These are phyloP conservation scores for Carassius gibelio DNA, from an alignment of 2,113 vertebrate genomes.

Conservation along the genomic window DNA sequence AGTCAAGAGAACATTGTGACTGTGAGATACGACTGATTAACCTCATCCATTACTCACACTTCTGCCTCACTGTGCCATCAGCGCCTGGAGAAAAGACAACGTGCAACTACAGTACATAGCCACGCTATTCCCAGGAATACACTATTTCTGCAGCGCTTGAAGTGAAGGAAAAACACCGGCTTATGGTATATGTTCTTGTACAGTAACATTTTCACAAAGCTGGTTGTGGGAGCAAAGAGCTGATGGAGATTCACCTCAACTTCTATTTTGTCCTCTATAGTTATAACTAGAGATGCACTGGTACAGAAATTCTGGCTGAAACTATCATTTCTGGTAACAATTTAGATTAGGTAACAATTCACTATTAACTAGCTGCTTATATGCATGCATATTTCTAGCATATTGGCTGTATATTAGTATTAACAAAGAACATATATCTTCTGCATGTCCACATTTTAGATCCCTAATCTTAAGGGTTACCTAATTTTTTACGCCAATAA, in stretches of 20 bases:
- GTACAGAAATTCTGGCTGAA: too few relatives aligned
- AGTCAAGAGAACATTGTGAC: not conserved
- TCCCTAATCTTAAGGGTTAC: too few relatives aligned
- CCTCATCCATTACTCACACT: slow-evolving; percentile 30
- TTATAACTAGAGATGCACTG: too few relatives aligned
- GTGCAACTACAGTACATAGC: not conserved
- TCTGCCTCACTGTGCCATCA: not conserved
- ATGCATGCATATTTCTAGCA: too few relatives aligned
- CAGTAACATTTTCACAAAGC: not conserved
- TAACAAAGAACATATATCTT: too few relatives aligned
- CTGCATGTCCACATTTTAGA: too few relatives aligned
- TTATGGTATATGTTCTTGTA: not conserved
- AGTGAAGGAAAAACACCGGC: not conserved
- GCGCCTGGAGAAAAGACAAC: slow-evolving; percentile 2
- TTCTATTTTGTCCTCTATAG: not conserved
- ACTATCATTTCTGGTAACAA: too few relatives aligned
- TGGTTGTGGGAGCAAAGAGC: not conserved
- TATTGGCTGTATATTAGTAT: too few relatives aligned
- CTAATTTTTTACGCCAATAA: too few relatives aligned
- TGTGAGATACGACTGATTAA: slow-evolving; percentile 29
- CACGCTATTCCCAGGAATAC: not conserved
- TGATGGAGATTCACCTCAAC: too few relatives aligned
- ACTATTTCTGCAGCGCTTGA: not conserved
- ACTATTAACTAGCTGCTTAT: too few relatives aligned
- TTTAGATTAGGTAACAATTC: too few relatives aligned